Evolutionary conservation across 2,888 invertebrate species (phyloP).

Genomic region (Leucophenga maculata): DNA sequence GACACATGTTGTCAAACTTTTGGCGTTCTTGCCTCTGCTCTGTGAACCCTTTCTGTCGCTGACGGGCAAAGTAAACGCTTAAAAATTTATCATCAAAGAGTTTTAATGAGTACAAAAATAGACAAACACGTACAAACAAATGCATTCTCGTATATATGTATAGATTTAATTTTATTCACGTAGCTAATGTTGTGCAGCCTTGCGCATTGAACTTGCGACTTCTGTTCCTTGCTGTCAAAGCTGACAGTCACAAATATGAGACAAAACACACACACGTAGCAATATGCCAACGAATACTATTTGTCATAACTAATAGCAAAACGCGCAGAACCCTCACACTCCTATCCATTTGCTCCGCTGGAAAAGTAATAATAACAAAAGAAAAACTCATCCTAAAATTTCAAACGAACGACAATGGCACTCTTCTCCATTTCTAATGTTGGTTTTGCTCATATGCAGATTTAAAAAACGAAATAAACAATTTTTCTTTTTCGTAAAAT

Average conservation of each 20-base stretch:
- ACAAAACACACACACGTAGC: neutral
- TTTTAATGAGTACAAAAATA: slow-evolving; percentile 21
- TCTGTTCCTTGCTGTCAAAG: slow-evolving; percentile 6
- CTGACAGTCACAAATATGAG: slow-evolving; percentile 13
- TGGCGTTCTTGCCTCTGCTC: neutral
- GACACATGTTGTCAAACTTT: neutral
- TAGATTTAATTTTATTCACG: neutral
- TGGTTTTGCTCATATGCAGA: slow-evolving; percentile 6
- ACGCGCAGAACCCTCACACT: neutral
- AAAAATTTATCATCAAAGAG: slow-evolving; percentile 27
- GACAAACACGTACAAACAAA: slow-evolving; percentile 2
- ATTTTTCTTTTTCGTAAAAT: slow-evolving; percentile 6
- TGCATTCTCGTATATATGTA: neutral
- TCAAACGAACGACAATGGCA: slow-evolving; percentile 11
- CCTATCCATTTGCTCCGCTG: neutral
- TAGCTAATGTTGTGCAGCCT: neutral
- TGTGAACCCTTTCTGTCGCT: neutral
- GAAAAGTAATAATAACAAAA: slow-evolving; percentile 18
- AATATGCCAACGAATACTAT: slow-evolving; percentile 11
- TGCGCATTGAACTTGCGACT: slow-evolving; percentile 8
- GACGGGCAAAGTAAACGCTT: slow-evolving; percentile 16
- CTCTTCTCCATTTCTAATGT: neutral
- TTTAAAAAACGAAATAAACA: neutral
- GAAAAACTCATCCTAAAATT: slow-evolving; percentile 22
- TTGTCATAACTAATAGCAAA: slow-evolving; percentile 28